Evolutionary conservation across 2,888 invertebrate genomes (phyloP), one percentile per base, ranked within the genome.

Genomic region (Netelia melanura): DNA sequence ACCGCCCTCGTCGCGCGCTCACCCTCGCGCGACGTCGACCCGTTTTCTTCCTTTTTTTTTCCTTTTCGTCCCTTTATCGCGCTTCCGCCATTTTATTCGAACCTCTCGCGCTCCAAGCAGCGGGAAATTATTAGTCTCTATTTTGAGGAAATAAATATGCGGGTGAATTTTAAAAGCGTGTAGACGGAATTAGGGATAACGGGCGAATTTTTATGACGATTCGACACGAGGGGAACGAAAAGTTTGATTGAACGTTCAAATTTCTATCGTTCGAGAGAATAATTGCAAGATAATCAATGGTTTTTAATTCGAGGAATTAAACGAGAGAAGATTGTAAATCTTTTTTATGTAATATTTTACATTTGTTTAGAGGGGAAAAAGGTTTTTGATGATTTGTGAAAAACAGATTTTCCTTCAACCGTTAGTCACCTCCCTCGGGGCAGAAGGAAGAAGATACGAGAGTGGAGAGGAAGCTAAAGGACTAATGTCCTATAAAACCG

Each of bases 1-100:
- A 83, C 71, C 71, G 38, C 84, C 72, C 84, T 81, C 81, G 56
- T 62, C 74, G 65, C 17, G 58, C 23, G 52, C 52, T 70, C 38
- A 67, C 77, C 67, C 67, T 25, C 14, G 56, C 44, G 43, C 17
- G 54, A 71, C 43, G 52, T 67, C 56, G 48, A 23, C 44, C 11
- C n/a, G 14, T 21, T 48, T 48, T 68, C 58, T 58, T 64, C 38
- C 54, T 38, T 54, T 71, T 54, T 71, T 71, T 38, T 25, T 3
- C 14, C 11, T 67, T 48, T 38, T 17, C 17, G 44, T 21, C 21
- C 14, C 43, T n/a, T 71, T 38, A 10, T 58, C 21, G 56, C 10
- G 5, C 21, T 21, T 9, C 38, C 38, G 30, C 38, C 17, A 14
- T 58, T 43, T 71, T 58, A n/a, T 21, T 17, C 44, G 9, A 58